Evolutionary conservation across 2,113 vertebrate species (phyloP).

Genomic region (Jacana jacana): DNA sequence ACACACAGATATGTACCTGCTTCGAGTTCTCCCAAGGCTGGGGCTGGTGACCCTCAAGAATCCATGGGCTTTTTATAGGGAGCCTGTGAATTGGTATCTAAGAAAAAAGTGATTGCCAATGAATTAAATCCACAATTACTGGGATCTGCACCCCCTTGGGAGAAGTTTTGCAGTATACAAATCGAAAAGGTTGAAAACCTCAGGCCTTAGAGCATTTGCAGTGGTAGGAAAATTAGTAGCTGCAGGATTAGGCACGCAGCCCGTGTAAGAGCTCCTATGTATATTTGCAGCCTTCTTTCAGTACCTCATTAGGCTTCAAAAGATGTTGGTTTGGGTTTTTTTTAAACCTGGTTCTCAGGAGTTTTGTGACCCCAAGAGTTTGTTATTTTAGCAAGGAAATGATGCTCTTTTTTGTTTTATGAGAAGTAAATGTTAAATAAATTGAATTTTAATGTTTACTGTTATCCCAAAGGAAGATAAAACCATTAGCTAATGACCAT

Average conservation of each 20-base stretch:
- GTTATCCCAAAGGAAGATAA: conserved; percentile 80
- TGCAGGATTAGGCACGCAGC: background rate
- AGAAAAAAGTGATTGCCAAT: background rate
- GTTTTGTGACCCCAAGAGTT: conserved; percentile 73
- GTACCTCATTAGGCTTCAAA: background rate
- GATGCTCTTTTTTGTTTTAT: conserved; percentile 75
- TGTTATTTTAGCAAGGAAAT: conserved; percentile 73
- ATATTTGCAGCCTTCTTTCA: background rate
- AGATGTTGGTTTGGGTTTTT: background rate
- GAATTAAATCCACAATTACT: background rate
- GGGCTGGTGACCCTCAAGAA: background rate
- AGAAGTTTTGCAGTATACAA: background rate
- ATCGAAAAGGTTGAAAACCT: background rate
- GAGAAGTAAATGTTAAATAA: conserved; percentile 85
- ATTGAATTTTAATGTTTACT: conserved; percentile 90
- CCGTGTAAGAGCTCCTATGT: background rate
- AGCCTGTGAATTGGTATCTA: background rate
- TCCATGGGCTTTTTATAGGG: background rate
- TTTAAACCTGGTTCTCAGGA: conserved; percentile 68
- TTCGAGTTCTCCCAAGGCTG: background rate
- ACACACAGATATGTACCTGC: fast-evolving
- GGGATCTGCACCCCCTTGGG: background rate
- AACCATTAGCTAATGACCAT: conserved; percentile 86
- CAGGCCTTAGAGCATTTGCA: background rate
- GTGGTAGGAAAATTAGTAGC: background rate